Conservation (phyloP, 2,113 vertebrate genomes). For the Oncorhynchus keta region DNA sequence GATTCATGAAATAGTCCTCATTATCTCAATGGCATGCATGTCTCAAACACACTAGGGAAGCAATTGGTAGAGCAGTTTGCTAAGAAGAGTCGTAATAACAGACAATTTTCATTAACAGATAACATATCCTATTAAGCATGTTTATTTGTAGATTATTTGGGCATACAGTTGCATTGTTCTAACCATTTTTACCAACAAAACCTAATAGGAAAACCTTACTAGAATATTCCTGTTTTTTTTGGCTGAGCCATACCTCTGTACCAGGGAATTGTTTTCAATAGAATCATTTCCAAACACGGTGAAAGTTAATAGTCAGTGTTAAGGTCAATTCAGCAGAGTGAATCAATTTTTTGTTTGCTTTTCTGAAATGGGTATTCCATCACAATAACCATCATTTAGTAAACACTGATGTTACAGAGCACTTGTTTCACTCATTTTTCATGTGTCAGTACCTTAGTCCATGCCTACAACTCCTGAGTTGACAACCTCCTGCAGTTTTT, state of each 20-base stretch:
- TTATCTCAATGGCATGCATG: slow-evolving; percentile 7
- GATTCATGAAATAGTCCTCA: slow-evolving; percentile 40
- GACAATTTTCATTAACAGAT: background rate
- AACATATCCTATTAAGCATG: background rate
- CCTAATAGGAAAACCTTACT: background rate
- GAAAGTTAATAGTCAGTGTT: slow-evolving; percentile 31
- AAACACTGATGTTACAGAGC: background rate
- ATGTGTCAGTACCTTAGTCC: slow-evolving; percentile 33
- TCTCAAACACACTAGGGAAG: slow-evolving; percentile 28
- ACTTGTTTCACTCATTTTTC: slow-evolving; percentile 33
- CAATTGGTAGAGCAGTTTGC: slow-evolving; percentile 10
- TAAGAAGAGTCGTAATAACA: slow-evolving; percentile 1
- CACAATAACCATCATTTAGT: slow-evolving; percentile 25
- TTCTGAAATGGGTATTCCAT: slow-evolving; percentile 33
- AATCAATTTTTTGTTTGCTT: slow-evolving; percentile 10
- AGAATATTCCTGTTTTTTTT: background rate
- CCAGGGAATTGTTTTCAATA: background rate
- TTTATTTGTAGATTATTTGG: background rate
- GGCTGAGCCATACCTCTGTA: background rate
- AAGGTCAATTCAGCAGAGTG: slow-evolving; percentile 25
- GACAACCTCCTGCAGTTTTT: too few relatives aligned
- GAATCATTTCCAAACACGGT: slow-evolving; percentile 16
- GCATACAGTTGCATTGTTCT: background rate
- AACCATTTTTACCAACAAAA: background rate
- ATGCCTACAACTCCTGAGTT: slow-evolving; percentile 39